Evolutionary conservation across 1,140 invertebrate genomes (phyloP), one percentile per base, ranked within the genome.

Genomic region (Cotesia glomerata): DNA sequence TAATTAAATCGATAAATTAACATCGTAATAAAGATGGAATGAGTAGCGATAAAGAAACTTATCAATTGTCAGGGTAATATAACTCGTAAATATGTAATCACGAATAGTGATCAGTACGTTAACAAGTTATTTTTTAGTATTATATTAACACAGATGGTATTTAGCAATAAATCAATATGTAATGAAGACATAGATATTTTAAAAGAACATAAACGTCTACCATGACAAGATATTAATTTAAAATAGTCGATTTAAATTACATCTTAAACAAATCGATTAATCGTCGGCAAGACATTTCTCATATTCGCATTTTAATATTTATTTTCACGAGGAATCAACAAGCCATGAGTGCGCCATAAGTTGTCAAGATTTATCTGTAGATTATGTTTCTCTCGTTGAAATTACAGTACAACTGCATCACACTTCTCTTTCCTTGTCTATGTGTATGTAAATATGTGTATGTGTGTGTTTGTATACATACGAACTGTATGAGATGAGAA

Each of bases 391-490:
- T 67, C 65, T 67, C 65, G 65, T 67, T 67, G 65, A 67, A 67
- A 67, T 67, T 67, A 49, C 49, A 65, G 59, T 71, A 72, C 51
- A 66, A 72, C 63, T 72, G 63, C 70, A 66, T 72, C 62, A 72
- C 36, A 39, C 45, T 4, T 34, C 9, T 39, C 26, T 54, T 18
- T 58, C 18, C 32, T 39, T 51, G 63, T 5, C 13, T 26, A 36
- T 62, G 1, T 45, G 52, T 5, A 34, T 16, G 18, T 54, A 49
- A 3, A 58, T 3, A 32, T 4, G 34, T n/a, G 8, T 26, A 26
- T 51, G 63, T 5, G 13, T 26, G n/a, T 62, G 9, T 45, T 35
- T 5, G 32, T 16, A n/a, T 54, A 26, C 14, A 58, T 3, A 32
- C 4, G 34, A 13, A 11, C 45, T 54, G 18, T 26, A 49, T 52